These are phyloP conservation scores for Dicyrtoma fusca DNA, from an alignment of 2,888 invertebrate species.

Conservation along the genomic window DNA sequence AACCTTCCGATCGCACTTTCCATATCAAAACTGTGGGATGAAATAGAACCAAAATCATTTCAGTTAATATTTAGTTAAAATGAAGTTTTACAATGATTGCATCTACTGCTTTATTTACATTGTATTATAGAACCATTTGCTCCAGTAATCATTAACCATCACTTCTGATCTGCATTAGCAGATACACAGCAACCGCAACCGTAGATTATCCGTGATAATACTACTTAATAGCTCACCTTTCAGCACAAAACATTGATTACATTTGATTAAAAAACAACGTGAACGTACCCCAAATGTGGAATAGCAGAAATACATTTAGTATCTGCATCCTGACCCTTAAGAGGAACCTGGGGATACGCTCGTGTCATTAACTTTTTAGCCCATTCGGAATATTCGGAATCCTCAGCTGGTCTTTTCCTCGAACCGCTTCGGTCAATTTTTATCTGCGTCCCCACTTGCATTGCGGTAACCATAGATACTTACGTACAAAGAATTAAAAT, in stretches of 20 bases:
- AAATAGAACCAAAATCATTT: no score
- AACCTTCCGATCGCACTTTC: conserved; percentile 53
- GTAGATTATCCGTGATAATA: no score
- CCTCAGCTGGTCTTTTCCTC: conserved; percentile 36
- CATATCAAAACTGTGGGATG: conserved; percentile 51
- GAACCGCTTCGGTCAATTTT: conserved; percentile 16
- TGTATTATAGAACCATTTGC: no score
- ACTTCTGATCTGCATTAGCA: no score
- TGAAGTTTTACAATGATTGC: no score
- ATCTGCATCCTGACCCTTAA: conserved; percentile 1
- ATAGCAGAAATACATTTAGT: conserved; percentile 25
- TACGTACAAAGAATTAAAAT: no score
- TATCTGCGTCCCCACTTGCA: conserved; percentile 13
- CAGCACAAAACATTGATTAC: no score
- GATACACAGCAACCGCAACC: no score
- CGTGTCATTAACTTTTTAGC: conserved; percentile 44
- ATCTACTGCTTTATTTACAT: no score
- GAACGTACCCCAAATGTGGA: conserved; percentile 43
- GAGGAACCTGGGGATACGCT: conserved; percentile 37
- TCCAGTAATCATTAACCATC: no score
- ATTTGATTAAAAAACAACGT: conserved; percentile 12
- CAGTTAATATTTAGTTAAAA: no score
- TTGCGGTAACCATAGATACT: background rate
- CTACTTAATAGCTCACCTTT: no score
- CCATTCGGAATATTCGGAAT: conserved; percentile 52